These are phyloP conservation scores for Hypena proboscidalis DNA, from an alignment of 2,888 invertebrate genomes.

Conservation along the genomic window DNA sequence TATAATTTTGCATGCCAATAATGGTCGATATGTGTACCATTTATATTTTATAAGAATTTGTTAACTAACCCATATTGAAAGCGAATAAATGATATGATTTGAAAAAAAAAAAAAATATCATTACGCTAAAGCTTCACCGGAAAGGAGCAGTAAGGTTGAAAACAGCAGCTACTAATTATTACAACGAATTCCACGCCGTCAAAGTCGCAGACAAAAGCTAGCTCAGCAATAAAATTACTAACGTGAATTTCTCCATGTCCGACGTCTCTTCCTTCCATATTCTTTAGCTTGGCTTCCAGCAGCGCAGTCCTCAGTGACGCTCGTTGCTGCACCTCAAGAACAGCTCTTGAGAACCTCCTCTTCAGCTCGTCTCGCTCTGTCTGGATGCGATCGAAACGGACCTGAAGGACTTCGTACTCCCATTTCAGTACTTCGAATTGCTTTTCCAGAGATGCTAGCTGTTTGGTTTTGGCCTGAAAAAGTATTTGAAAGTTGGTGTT, in stretches of 20 bases:
- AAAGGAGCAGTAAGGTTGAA: too few species aligned
- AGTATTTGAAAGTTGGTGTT: too few species aligned
- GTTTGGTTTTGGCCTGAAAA: conserved; percentile 84
- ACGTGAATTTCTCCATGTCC: conserved; percentile 87
- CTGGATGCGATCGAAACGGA: conserved; percentile 91
- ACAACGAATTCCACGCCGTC: too few species aligned
- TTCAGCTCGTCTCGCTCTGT: conserved; percentile 92
- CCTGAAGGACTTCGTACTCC: conserved; percentile 89
- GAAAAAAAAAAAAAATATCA: too few species aligned
- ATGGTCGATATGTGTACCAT: too few species aligned
- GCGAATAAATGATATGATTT: too few species aligned
- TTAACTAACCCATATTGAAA: too few species aligned
- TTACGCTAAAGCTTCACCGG: too few species aligned
- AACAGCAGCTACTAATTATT: too few species aligned
- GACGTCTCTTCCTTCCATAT: conserved; percentile 87
- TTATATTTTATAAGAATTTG: too few species aligned
- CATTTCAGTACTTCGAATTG: conserved; percentile 87
- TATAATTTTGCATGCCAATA: too few species aligned
- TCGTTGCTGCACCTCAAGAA: conserved; percentile 95
- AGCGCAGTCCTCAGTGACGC: conserved; percentile 92
- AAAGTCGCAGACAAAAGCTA: too few species aligned
- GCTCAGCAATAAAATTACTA: conserved; percentile 43
- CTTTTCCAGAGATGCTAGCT: conserved; percentile 75
- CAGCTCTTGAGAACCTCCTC: conserved; percentile 90
- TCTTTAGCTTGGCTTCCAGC: conserved; percentile 91